Percentiles rank a stretch among this genome's conserved stretches.
Conservation (phyloP, 1,140 invertebrate species). For the Trachymyrmex cornetzi region DNA sequence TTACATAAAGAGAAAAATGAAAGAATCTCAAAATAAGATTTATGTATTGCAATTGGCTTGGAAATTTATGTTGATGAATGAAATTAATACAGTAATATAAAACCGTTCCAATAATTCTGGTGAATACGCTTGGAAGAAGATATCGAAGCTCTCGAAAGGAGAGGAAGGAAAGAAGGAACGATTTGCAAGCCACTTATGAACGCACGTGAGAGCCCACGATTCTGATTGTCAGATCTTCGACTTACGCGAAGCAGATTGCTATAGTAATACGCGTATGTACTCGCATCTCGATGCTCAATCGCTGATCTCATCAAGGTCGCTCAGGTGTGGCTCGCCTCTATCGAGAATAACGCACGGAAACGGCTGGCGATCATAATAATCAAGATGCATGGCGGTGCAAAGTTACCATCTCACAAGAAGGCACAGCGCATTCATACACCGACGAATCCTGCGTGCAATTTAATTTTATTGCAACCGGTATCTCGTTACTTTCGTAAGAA, state of each 20-base stretch:
- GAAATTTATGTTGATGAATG: constrained; percentile 2
- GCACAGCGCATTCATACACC: neutral
- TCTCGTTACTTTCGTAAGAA: constrained; percentile 31
- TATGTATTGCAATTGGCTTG: constrained; percentile 20
- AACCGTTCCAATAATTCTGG: constrained; percentile 1
- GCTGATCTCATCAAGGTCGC: constrained; percentile 62
- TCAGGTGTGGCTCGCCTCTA: constrained; percentile 49
- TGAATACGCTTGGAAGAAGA: constrained; percentile 13
- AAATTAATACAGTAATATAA: constrained; percentile 35
- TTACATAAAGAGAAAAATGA: neutral
- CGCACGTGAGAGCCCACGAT: constrained; percentile 46
- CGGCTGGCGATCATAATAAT: constrained; percentile 52
- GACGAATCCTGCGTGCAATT: constrained; percentile 47
- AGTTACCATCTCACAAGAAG: constrained; percentile 42
- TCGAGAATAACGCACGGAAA: constrained; percentile 36
- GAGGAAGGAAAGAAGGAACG: constrained; percentile 15
- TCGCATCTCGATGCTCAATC: constrained; percentile 58
- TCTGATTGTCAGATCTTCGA: constrained; percentile 56
- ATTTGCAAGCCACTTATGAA: constrained; percentile 56
- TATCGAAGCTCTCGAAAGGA: neutral
- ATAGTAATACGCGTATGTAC: constrained; percentile 37
- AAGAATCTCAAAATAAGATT: neutral
- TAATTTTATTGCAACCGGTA: constrained; percentile 38
- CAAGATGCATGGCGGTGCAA: constrained; percentile 41
- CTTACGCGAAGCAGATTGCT: constrained; percentile 45